Percentiles rank a stretch among this genome's conserved stretches.
Conservation (phyloP, 1,140 invertebrate genomes). For the Achroia grisella region DNA sequence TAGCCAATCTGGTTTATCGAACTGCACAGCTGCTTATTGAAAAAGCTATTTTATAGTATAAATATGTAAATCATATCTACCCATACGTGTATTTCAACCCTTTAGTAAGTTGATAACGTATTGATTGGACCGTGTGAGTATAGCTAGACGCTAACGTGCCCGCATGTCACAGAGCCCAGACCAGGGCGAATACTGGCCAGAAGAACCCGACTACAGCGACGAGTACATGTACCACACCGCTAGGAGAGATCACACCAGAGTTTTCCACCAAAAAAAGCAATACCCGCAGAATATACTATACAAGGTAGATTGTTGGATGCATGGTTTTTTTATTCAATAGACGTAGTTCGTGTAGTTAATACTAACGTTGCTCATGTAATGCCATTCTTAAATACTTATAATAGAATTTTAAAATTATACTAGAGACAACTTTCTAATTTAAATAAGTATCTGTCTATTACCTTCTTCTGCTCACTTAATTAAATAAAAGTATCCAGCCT, state of each 20-base stretch:
- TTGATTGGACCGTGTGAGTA: conserved; percentile 3
- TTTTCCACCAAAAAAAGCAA: conserved; percentile 66
- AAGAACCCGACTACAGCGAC: conserved; percentile 63
- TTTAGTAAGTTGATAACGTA: not conserved
- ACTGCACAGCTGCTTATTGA: too few relatives aligned
- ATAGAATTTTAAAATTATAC: too few relatives aligned
- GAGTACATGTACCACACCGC: conserved; percentile 69
- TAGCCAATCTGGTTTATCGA: too few relatives aligned
- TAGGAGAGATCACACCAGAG: conserved; percentile 57
- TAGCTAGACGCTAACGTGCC: conserved; percentile 7
- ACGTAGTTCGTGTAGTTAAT: too few relatives aligned
- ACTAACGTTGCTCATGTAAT: too few relatives aligned
- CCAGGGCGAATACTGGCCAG: conserved; percentile 53
- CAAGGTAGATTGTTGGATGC: conserved; percentile 45
- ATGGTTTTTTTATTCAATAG: conserved; percentile 9
- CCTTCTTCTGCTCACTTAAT: too few relatives aligned
- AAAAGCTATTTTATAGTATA: too few relatives aligned
- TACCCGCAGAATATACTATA: conserved; percentile 65
- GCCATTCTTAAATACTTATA: too few relatives aligned
- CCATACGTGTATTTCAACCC: conserved; percentile 4
- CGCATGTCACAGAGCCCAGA: conserved; percentile 54
- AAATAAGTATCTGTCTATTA: too few relatives aligned
- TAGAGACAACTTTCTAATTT: too few relatives aligned
- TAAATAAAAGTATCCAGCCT: too few relatives aligned
- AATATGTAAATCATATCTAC: too few relatives aligned